Conservation (phyloP, 2,797 vertebrate genomes). For the Schizothorax lantsangensis region DNA sequence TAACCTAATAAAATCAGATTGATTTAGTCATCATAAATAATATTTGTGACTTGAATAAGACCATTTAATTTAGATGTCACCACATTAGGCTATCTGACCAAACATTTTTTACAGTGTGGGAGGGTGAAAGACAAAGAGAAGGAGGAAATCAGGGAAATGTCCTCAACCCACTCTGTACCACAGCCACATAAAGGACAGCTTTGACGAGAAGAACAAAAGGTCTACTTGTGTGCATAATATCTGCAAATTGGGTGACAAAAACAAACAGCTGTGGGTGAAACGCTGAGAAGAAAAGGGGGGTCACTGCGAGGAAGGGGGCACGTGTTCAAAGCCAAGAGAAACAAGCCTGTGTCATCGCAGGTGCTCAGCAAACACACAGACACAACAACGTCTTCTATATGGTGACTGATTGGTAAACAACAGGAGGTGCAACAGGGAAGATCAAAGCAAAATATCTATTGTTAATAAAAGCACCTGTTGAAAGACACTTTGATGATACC, state of each 20-base stretch:
- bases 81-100: constrained; percentile 13
- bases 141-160: constrained; percentile 13
- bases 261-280: constrained; percentile 48
- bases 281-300: neutral
- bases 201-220: constrained; percentile 48
- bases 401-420: constrained; percentile 55
- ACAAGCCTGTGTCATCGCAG: constrained; percentile 52
- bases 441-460: constrained; percentile 56
- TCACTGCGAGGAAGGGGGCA: constrained; percentile 13
- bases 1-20: neutral
- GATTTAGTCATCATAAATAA: neutral
- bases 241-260: constrained; percentile 49
- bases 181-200: constrained; percentile 43
- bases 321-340: constrained; percentile 48
- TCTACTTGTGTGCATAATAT: constrained; percentile 50
- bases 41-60: neutral
- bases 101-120: constrained; percentile 5
- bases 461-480: constrained; percentile 55
- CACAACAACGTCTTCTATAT: constrained; percentile 40
- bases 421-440: constrained; percentile 15
- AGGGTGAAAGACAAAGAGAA: constrained; percentile 46
- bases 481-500: constrained; percentile 58
- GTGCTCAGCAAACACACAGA: constrained; percentile 55
- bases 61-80: neutral
- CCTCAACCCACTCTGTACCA: constrained; percentile 38